Evolutionary conservation across 92 coral and sea anemone species (phyloP).

Genomic region (Porites divaricata): DNA sequence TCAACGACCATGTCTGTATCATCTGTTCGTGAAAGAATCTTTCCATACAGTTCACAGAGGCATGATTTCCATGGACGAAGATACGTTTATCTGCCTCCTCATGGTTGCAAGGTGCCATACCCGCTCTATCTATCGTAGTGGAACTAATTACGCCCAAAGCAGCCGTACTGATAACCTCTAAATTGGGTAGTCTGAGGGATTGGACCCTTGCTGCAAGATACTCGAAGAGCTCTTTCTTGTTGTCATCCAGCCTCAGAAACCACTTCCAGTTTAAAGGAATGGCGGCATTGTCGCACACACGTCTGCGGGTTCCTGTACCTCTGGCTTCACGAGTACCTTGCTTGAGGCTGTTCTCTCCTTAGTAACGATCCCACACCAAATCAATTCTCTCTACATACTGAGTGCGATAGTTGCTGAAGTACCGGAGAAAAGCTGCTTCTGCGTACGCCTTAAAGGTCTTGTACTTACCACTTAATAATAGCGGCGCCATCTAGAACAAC

Average conservation of each 20-base stretch:
- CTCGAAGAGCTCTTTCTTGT: constrained; percentile 59
- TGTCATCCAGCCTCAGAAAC: constrained; percentile 48
- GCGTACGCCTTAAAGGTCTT: constrained; percentile 52
- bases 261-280: constrained; percentile 52
- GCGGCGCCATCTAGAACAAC: constrained; percentile 63
- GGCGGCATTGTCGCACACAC: constrained; percentile 40
- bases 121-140: constrained; percentile 30
- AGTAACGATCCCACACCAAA: constrained; percentile 26
- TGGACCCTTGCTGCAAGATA: constrained; percentile 36
- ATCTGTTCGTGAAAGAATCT: constrained; percentile 27
- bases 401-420: constrained; percentile 23
- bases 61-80: constrained; percentile 48
- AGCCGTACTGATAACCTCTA: constrained; percentile 14
- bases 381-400: constrained; percentile 39
- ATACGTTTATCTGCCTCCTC: constrained; percentile 57
- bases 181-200: constrained; percentile 32
- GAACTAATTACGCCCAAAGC: constrained; percentile 41
- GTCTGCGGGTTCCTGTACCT: constrained; percentile 50
- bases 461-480: constrained; percentile 42
- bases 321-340: constrained; percentile 45
- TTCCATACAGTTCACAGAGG: constrained; percentile 12
- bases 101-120: constrained; percentile 40
- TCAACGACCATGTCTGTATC: constrained; percentile 62
- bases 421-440: constrained; percentile 34
- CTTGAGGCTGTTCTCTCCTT: constrained; percentile 30